Evolutionary conservation across 1,140 invertebrate genomes (phyloP).

Genomic region (Apis cerana): DNA sequence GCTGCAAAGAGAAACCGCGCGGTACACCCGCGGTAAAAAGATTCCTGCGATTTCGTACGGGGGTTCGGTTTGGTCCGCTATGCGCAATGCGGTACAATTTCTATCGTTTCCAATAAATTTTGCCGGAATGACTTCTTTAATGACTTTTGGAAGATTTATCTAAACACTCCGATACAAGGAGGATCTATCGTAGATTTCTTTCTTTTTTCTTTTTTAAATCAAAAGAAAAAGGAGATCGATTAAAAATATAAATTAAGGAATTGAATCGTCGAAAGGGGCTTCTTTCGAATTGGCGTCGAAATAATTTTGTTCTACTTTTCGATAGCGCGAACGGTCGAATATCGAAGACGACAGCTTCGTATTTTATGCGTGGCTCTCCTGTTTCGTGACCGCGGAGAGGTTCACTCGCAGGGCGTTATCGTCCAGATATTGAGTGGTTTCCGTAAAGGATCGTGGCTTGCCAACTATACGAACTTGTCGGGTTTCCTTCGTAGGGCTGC

Average conservation of each 20-base stretch:
- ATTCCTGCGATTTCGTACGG: background rate
- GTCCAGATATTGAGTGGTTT: conserved; percentile 39
- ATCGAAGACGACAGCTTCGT: background rate
- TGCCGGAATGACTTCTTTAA: background rate
- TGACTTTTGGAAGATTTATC: background rate
- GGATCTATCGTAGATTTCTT: no score
- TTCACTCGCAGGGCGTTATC: conserved; percentile 27
- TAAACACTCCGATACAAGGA: background rate
- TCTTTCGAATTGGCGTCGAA: background rate
- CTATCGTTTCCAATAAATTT: background rate
- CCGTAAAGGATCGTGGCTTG: background rate
- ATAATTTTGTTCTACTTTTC: background rate
- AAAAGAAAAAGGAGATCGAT: no score
- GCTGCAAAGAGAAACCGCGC: no score
- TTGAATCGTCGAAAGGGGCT: background rate
- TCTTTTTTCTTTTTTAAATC: no score
- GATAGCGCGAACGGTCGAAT: conserved; percentile 7
- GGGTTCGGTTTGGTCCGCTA: background rate
- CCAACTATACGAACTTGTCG: conserved; percentile 6
- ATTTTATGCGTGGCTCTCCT: conserved; percentile 29
- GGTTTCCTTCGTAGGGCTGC: background rate
- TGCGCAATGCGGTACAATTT: background rate
- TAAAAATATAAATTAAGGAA: no score
- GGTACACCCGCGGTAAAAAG: no score
- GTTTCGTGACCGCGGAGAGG: background rate